Evolutionary conservation across 2,888 invertebrate genomes (phyloP), one percentile per base, ranked within the genome.

Genomic region (Hofmannophila pseudospretella): DNA sequence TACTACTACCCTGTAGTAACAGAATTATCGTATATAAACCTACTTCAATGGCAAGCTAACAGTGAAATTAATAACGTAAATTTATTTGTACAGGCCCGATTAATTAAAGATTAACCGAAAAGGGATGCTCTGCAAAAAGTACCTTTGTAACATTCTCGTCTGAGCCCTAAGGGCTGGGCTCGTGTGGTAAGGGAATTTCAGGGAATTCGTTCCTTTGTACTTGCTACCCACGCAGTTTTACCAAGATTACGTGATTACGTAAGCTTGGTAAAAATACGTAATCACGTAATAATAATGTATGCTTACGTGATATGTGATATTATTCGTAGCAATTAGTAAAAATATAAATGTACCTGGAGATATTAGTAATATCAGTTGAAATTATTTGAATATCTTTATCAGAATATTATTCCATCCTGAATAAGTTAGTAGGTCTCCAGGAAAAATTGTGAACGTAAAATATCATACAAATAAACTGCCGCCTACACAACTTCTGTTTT

Each of bases 81-180:
- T 20, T 49, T 47, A 54, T 57, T 58, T 53, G 51, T 47, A 45
- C 44, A 46, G 43, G 35, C 41, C 36, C 41, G 41, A 45, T 56
- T 47, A 49, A 44, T 47, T 38, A 12, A 38, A 42, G 45, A 47
- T 46, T 39, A 51, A 47, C 44, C 52, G 40, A 41, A 14, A 45
- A 47, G 43, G 44, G 46, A 51, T 44, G 25, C 39, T 20, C 33
- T 9, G 32, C 31, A 38, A 36, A 49, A 50, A 27, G 27, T 27
- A 11, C 42, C 20, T 44, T 46, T 30, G 30, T 30, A 19, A 30
- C 7, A 23, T n/a, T 16, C 23, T n/a, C 23, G 8, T 4, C 23
- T n/a, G 3, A n/a, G 23, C 23, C 23, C 23, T 23, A 2, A n/a
- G 23, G 23, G 23, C n/a, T 4, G n/a, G 23, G 23, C n/a, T 7